Percentiles rank a stretch among this genome's conserved stretches.
Conservation (phyloP, 2,113 vertebrate genomes). For the Phylloscopus trochiloides region DNA sequence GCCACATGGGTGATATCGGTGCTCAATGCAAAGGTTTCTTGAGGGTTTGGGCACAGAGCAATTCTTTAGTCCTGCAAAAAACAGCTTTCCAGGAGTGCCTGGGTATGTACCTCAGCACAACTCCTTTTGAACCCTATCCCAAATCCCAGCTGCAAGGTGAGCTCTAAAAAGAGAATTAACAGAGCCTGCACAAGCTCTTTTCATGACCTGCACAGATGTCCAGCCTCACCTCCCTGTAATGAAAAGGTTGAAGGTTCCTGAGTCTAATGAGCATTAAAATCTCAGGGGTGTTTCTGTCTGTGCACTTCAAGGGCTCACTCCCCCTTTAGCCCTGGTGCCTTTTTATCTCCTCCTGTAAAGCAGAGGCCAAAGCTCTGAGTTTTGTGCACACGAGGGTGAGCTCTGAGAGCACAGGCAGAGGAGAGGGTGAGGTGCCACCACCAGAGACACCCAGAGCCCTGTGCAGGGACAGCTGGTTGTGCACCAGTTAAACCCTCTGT, state of each 20-base stretch:
- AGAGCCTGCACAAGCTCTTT: neutral
- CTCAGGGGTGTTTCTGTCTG: constrained; percentile 25
- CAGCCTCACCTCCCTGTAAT: neutral
- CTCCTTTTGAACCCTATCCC: neutral
- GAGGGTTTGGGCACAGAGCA: neutral
- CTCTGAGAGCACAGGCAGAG: neutral
- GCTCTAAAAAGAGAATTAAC: neutral
- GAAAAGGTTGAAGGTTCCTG: constrained; percentile 36
- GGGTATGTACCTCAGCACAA: neutral
- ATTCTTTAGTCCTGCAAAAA: neutral
- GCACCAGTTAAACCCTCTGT: neutral
- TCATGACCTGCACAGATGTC: constrained; percentile 16
- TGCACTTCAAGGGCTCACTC: neutral
- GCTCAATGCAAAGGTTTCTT: neutral
- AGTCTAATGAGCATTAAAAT: constrained; percentile 49
- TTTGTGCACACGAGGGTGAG: neutral
- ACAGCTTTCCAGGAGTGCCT: neutral
- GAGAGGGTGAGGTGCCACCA: neutral
- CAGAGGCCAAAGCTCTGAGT: neutral
- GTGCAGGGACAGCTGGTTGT: neutral
- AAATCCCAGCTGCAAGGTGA: neutral
- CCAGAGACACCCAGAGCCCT: neutral
- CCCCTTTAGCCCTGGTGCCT: constrained; percentile 25
- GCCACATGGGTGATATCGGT: neutral
- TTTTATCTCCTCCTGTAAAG: constrained; percentile 17